Conservation (phyloP, 2,113 vertebrate genomes). For the Fulmarus glacialis region DNA sequence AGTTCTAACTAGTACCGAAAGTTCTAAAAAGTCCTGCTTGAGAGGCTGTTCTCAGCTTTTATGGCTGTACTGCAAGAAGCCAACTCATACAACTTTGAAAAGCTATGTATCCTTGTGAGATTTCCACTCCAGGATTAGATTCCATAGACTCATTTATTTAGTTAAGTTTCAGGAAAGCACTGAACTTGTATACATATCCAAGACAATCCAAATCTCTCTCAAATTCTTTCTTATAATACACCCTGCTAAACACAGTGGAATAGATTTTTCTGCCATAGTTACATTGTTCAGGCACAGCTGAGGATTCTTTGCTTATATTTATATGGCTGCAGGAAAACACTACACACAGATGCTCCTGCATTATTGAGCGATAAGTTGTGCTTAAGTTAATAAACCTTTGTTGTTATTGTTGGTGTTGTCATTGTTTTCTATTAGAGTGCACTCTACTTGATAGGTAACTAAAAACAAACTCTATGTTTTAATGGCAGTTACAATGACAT, state of each 20-base stretch:
- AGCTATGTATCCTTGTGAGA: background rate
- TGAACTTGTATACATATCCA: background rate
- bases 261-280: background rate
- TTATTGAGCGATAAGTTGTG: background rate
- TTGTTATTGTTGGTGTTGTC: background rate
- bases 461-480: background rate
- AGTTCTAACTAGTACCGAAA: background rate
- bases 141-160: background rate
- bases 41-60: background rate
- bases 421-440: background rate
- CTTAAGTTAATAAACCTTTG: background rate
- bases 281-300: background rate
- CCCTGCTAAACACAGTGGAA: background rate
- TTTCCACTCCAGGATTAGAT: background rate
- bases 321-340: background rate
- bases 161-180: background rate
- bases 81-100: background rate
- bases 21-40: background rate
- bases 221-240: background rate
- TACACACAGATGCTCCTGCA: background rate
- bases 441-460: background rate
- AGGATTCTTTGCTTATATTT: background rate
- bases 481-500: background rate
- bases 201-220: background rate
- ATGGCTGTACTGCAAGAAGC: background rate